These are phyloP conservation scores for Pangasius sanitwongsei DNA, from an alignment of 2,797 vertebrate species.

Conservation along the genomic window DNA sequence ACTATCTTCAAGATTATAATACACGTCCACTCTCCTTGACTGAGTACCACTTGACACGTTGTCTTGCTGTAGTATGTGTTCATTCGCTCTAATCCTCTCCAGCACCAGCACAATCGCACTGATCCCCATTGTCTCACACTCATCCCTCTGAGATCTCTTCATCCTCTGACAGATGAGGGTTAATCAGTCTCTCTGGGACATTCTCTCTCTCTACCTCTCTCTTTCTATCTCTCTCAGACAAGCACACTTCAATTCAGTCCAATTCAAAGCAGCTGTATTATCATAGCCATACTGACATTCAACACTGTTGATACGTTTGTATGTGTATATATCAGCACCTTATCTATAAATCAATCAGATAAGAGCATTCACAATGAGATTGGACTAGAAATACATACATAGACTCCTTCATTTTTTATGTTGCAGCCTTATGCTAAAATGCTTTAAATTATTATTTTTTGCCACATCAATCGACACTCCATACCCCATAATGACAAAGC, in stretches of 20 bases:
- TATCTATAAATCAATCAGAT: neutral
- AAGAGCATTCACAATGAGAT: neutral
- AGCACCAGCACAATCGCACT: constrained; percentile 24
- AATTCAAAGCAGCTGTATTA: constrained; percentile 15
- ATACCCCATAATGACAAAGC: too few relatives aligned
- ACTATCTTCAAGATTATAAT: neutral
- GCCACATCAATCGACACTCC: too few relatives aligned
- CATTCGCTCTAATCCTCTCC: constrained; percentile 39
- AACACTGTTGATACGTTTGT: neutral
- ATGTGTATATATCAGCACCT: neutral
- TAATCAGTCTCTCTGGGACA: constrained; percentile 99
- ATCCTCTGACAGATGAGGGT: constrained; percentile 89
- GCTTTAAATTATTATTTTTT: too few relatives aligned
- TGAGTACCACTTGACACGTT: constrained; percentile 2
- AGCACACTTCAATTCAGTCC: constrained; percentile 17
- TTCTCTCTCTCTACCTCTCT: constrained; percentile 21
- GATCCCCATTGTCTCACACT: constrained; percentile 31
- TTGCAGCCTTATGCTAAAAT: too few relatives aligned
- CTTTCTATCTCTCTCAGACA: constrained; percentile 3
- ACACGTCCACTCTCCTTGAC: neutral
- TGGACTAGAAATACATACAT: neutral
- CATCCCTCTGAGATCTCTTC: constrained; percentile 87
- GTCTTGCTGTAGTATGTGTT: constrained; percentile 17
- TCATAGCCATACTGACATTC: neutral
- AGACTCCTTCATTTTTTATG: too few relatives aligned